Percentiles rank a stretch among this genome's conserved stretches.
These are phyloP conservation scores for Thereva unica DNA, from an alignment of 2,888 invertebrate genomes.

Conservation along the genomic window DNA sequence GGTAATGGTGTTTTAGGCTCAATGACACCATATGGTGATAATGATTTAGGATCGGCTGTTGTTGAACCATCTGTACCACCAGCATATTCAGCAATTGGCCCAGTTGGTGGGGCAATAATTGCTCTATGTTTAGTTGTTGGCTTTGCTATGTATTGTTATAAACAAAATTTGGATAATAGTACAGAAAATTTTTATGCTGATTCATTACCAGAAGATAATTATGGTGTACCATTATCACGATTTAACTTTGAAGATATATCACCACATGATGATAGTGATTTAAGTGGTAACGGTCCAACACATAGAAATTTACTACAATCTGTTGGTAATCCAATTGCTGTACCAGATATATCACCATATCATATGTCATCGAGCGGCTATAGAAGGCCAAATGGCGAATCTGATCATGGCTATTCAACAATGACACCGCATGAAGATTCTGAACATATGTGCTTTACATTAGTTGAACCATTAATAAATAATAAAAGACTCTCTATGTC, in stretches of 20 bases:
- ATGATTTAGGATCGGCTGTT: conserved; percentile 52
- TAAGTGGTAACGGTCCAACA: conserved; percentile 59
- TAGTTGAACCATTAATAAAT: conserved; percentile 66
- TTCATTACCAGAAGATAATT: conserved; percentile 61
- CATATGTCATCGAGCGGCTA: conserved; percentile 75
- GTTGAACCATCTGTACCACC: conserved; percentile 58
- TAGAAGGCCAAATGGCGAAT: conserved; percentile 67
- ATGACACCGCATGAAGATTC: conserved; percentile 92
- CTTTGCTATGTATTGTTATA: conserved; percentile 82
- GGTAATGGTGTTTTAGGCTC: conserved; percentile 86
- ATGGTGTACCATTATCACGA: conserved; percentile 72
- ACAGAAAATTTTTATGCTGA: conserved; percentile 61
- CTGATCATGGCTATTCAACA: conserved; percentile 94
- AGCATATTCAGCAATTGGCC: conserved; percentile 76
- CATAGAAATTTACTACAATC: conserved; percentile 70
- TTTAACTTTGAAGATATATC: conserved; percentile 71
- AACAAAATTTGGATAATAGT: conserved; percentile 63
- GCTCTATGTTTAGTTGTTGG: conserved; percentile 80
- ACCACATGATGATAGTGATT: conserved; percentile 51
- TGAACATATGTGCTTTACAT: conserved; percentile 77
- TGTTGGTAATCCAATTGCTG: conserved; percentile 65
- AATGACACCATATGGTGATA: conserved; percentile 71
- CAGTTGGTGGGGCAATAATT: conserved; percentile 83
- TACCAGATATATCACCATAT: conserved; percentile 77
- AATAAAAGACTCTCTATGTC: conserved; percentile 61